Evolutionary conservation across 2,888 invertebrate genomes (phyloP).

Genomic region (Mechanitis mazaeus): DNA sequence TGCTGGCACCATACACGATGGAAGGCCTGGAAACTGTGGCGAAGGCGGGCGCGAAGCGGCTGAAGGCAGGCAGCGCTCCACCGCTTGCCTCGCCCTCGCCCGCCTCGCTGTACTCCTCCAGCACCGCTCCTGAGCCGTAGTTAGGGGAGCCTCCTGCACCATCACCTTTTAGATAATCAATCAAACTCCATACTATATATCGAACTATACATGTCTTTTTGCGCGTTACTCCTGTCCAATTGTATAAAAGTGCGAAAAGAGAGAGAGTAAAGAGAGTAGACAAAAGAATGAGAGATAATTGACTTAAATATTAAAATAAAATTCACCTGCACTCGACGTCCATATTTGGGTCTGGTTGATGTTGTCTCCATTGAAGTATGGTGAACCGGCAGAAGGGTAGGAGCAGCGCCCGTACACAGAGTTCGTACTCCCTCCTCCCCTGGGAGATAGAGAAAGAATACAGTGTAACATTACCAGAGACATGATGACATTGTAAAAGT

Average conservation of each 20-base stretch:
- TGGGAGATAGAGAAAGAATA: no score
- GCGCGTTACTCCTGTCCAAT: no score
- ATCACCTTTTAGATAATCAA: no score
- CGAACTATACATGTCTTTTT: no score
- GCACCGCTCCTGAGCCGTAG: conserved; percentile 41
- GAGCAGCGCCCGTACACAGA: conserved; percentile 53
- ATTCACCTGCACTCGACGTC: conserved; percentile 51
- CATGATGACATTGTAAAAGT: not conserved
- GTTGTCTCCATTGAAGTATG: conserved; percentile 54
- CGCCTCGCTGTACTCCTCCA: conserved; percentile 34
- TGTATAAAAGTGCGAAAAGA: no score
- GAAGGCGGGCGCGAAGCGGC: conserved; percentile 70
- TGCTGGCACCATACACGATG: conserved; percentile 48
- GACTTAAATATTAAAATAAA: not conserved
- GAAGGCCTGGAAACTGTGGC: conserved; percentile 48
- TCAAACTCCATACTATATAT: no score
- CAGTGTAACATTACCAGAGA: not conserved
- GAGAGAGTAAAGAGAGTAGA: no score
- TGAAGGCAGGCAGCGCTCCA: conserved; percentile 73
- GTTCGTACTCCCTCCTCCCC: conserved; percentile 32
- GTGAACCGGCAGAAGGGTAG: conserved; percentile 47
- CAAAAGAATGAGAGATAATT: no score
- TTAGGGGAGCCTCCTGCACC: conserved; percentile 52
- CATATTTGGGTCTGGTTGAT: conserved; percentile 54
- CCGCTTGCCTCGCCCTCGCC: conserved; percentile 45